Percentiles rank a stretch among this genome's conserved stretches.
Evolutionary conservation across 2,888 invertebrate genomes (phyloP).

Genomic region (Homarus gammarus): DNA sequence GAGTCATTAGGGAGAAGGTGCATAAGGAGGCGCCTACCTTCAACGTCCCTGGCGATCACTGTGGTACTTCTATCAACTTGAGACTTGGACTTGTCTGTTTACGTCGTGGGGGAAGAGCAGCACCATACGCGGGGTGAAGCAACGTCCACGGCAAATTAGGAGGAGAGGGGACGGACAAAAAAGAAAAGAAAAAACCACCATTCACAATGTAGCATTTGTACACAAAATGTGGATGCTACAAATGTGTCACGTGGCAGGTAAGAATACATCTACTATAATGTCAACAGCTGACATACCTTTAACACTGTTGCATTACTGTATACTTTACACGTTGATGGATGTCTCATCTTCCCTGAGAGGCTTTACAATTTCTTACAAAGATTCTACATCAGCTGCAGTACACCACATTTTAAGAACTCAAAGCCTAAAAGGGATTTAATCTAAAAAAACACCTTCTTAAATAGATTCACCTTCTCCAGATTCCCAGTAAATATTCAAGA

Average conservation of each 20-base stretch:
- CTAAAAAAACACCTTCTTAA: not conserved
- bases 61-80: conserved; percentile 93
- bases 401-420: not conserved
- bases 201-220: conserved; percentile 65
- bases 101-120: conserved; percentile 48
- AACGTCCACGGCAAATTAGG: conserved; percentile 68
- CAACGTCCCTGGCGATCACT: conserved; percentile 94
- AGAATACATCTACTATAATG: conserved; percentile 53
- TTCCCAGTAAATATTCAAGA: not conserved
- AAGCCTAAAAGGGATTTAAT: not conserved
- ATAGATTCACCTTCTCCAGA: not conserved
- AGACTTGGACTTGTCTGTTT: conserved; percentile 75
- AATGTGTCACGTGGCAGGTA: conserved; percentile 58
- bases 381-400: conserved; percentile 15
- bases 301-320: conserved; percentile 30
- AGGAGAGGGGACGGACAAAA: conserved; percentile 67
- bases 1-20: conserved; percentile 64
- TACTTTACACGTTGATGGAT: conserved; percentile 24
- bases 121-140: conserved; percentile 62
- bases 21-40: conserved; percentile 83
- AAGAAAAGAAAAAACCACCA: conserved; percentile 67
- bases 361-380: conserved; percentile 34
- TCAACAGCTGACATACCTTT: conserved; percentile 55
- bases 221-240: conserved; percentile 54
- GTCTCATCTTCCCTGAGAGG: conserved; percentile 50